Conservation (phyloP, 1,140 invertebrate genomes). For the Trachymyrmex cornetzi region DNA sequence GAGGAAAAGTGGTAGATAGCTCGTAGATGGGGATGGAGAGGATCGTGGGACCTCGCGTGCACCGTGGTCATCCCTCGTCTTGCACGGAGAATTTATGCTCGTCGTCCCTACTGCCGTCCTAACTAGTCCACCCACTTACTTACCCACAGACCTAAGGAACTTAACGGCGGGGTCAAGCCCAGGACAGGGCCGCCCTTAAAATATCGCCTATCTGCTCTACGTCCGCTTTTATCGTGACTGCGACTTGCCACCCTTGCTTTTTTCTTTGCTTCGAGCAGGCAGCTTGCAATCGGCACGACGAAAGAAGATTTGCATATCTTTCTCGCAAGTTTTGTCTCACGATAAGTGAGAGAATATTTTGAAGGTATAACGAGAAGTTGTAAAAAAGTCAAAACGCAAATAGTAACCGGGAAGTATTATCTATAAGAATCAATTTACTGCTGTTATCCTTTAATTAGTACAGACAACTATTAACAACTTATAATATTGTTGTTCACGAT, state of each 20-base stretch:
- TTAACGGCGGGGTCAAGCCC: slow-evolving; percentile 66
- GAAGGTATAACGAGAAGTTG: background rate
- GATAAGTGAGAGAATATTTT: slow-evolving; percentile 9
- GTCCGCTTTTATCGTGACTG: slow-evolving; percentile 68
- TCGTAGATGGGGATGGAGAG: slow-evolving; percentile 56
- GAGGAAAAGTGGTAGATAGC: slow-evolving; percentile 61
- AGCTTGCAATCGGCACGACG: slow-evolving; percentile 39
- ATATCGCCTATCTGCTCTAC: slow-evolving; percentile 81
- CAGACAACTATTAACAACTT: background rate
- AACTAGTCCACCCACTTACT: slow-evolving; percentile 86
- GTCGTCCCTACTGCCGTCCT: slow-evolving; percentile 84
- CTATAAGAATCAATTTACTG: background rate
- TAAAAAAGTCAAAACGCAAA: background rate
- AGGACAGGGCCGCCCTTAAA: slow-evolving; percentile 81
- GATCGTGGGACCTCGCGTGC: slow-evolving; percentile 82
- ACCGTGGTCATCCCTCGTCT: slow-evolving; percentile 85
- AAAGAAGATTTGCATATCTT: slow-evolving; percentile 80
- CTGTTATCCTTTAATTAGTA: background rate
- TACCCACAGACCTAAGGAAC: slow-evolving; percentile 79
- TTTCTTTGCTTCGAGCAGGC: background rate
- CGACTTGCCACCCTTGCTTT: slow-evolving; percentile 30
- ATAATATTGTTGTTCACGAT: background rate
- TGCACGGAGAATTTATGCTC: slow-evolving; percentile 84
- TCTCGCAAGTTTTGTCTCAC: slow-evolving; percentile 78
- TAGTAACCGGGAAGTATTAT: background rate